A percentile compares a stretch with the other conserved stretches of the same genome.
phyloP scores from a whole-genome alignment of 1,140 invertebrate genomes.

The Phortica variegata region DNA sequence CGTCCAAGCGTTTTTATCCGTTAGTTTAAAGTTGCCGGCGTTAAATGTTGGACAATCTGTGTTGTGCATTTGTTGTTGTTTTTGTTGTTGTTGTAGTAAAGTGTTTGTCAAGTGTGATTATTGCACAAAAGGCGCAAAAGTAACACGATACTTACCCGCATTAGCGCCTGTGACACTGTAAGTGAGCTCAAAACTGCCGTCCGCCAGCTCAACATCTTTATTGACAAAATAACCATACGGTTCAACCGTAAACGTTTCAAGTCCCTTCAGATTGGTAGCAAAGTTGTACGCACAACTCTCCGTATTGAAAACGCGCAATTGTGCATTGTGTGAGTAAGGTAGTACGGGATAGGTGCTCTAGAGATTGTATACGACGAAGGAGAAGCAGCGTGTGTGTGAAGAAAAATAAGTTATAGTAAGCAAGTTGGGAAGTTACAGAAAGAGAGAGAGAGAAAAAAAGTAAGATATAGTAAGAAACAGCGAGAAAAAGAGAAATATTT shows the following conservation, averaged over 20 bases:
- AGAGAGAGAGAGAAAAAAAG: background rate
- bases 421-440: background rate
- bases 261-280: slow-evolving; percentile 11
- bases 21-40: background rate
- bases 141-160: background rate
- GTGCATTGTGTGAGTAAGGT: slow-evolving; percentile 62
- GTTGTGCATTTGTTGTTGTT: background rate
- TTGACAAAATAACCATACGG: slow-evolving; percentile 42
- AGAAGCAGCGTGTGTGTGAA: slow-evolving; percentile 27
- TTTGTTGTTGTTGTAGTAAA: background rate
- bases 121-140: no score
- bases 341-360: slow-evolving; percentile 66
- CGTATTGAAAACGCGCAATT: slow-evolving; percentile 73
- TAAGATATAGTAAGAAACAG: background rate
- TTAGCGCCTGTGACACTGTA: slow-evolving; percentile 13
- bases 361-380: slow-evolving; percentile 7
- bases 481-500: background rate
- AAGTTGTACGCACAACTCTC: slow-evolving; percentile 57
- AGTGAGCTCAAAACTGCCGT: background rate
- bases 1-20: slow-evolving; percentile 48
- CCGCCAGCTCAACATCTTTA: slow-evolving; percentile 29
- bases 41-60: slow-evolving; percentile 8
- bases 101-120: background rate
- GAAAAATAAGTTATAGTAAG: slow-evolving; percentile 8
- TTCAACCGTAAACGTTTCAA: slow-evolving; percentile 27